Evolutionary conservation across 64 coral and sea anemone genomes (phyloP).

Genomic region (Stichodactyla mertensii): DNA sequence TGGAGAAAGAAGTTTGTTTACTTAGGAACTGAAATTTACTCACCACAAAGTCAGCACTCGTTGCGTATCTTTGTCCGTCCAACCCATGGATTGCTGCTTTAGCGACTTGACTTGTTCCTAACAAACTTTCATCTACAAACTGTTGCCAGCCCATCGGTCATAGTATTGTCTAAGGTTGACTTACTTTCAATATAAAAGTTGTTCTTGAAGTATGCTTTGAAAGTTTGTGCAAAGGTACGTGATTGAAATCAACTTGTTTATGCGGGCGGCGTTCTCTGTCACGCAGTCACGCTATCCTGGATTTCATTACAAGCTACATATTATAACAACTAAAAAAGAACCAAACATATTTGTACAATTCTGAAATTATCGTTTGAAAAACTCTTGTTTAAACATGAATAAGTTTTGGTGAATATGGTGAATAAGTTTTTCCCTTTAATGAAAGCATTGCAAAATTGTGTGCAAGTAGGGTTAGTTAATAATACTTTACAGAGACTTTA

Average conservation of each 20-base stretch:
- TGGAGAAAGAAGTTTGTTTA: background rate
- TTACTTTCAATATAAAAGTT: background rate
- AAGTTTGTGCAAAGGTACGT: background rate
- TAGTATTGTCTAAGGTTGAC: background rate
- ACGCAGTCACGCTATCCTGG: background rate
- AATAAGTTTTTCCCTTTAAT: no score
- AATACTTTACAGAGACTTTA: no score
- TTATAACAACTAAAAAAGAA: no score
- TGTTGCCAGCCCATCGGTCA: conserved; percentile 92
- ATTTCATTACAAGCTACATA: no score
- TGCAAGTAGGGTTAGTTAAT: no score
- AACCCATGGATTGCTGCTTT: conserved; percentile 93
- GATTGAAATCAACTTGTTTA: background rate
- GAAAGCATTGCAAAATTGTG: no score
- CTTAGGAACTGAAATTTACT: background rate
- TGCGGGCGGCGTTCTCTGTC: background rate
- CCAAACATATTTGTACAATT: no score
- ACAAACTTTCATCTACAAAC: conserved; percentile 90
- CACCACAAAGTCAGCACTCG: conserved; percentile 90
- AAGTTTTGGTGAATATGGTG: no score
- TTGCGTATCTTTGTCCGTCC: conserved; percentile 69
- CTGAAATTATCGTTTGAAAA: no score
- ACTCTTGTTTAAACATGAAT: no score
- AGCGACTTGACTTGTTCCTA: conserved; percentile 92
- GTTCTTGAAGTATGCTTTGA: background rate